Percentiles rank a stretch among this genome's conserved stretches.
phyloP scores from a whole-genome alignment of 2,113 vertebrate genomes.

The Columbina picui region DNA sequence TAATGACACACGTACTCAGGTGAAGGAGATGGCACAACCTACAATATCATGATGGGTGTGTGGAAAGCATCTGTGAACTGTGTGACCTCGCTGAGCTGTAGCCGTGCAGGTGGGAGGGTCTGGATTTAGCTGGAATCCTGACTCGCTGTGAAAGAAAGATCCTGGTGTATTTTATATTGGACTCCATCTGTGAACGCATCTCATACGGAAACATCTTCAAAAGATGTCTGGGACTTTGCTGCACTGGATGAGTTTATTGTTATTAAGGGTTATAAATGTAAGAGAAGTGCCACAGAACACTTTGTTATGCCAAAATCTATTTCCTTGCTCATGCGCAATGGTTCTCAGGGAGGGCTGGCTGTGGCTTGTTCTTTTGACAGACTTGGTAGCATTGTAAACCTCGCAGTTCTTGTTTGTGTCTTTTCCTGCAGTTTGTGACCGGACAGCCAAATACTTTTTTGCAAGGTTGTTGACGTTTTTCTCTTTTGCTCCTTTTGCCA shows the following conservation, averaged over 20 bases:
- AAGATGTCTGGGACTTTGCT: background rate
- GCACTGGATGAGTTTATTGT: background rate
- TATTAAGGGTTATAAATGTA: background rate
- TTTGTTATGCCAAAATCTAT: background rate
- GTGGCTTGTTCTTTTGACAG: background rate
- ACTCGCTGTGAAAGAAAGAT: background rate
- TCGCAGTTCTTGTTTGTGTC: background rate
- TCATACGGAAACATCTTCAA: background rate
- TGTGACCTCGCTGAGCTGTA: background rate
- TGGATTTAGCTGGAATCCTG: background rate
- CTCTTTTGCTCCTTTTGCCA: background rate
- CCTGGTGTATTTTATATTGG: background rate
- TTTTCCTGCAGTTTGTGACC: background rate
- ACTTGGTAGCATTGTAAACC: background rate
- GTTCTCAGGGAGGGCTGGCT: background rate
- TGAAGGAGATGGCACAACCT: background rate
- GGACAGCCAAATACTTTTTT: background rate
- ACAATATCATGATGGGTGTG: background rate
- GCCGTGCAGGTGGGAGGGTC: background rate
- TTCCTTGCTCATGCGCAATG: background rate
- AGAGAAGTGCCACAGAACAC: background rate
- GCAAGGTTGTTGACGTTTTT: background rate
- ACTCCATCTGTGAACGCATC: background rate
- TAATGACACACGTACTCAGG: background rate
- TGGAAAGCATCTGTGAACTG: background rate